Conservation (phyloP, 2,888 invertebrate species). For the Mystacides longicornis region DNA sequence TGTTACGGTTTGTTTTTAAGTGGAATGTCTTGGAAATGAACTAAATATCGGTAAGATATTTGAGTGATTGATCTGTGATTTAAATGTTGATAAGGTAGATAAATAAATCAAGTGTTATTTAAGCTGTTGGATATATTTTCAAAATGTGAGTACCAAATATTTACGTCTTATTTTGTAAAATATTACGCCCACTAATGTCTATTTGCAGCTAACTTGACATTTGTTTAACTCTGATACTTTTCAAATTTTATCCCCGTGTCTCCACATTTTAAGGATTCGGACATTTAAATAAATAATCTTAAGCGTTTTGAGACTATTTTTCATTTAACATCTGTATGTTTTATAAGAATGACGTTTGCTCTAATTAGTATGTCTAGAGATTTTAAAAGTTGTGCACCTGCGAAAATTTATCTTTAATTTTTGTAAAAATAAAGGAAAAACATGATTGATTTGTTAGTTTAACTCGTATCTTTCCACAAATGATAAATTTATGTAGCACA, state of each 20-base stretch:
- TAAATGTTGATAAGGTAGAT: background rate
- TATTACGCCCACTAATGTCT: conserved; percentile 23
- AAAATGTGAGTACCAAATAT: conserved; percentile 15
- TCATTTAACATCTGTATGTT: no score
- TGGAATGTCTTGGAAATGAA: conserved; percentile 6
- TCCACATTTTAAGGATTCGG: background rate
- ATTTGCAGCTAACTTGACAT: conserved; percentile 25
- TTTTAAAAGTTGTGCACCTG: no score
- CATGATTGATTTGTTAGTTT: no score
- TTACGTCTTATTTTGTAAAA: conserved; percentile 14
- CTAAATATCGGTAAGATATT: background rate
- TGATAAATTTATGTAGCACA: no score
- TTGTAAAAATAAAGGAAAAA: no score
- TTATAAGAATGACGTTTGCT: no score
- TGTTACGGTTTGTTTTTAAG: conserved; percentile 21
- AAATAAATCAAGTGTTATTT: background rate
- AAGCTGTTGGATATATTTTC: background rate
- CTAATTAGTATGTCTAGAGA: no score
- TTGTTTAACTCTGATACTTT: conserved; percentile 14
- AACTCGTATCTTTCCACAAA: no score
- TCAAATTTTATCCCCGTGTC: background rate
- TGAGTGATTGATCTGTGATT: background rate
- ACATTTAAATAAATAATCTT: no score
- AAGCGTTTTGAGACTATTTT: no score
- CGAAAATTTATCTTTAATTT: no score